phyloP scores from a whole-genome alignment of 2,888 invertebrate species.

The Netelia melanura region DNA sequence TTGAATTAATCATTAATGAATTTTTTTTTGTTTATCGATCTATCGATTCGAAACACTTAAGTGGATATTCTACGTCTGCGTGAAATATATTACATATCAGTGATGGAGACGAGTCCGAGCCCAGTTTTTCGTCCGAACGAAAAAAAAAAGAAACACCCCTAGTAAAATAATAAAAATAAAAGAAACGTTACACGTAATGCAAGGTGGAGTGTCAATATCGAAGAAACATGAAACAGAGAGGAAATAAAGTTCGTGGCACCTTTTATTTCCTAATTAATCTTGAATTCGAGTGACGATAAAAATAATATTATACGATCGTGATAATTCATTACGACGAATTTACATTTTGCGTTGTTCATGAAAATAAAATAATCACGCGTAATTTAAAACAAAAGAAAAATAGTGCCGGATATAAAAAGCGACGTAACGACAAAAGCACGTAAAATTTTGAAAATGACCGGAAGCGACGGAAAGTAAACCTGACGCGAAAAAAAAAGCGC shows the following conservation, averaged over 20 bases:
- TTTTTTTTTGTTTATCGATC: no score
- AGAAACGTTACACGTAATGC: constrained; percentile 3
- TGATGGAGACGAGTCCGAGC: constrained; percentile 32
- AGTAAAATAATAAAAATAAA: constrained; percentile 16
- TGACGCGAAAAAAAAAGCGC: not conserved
- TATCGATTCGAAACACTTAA: not conserved
- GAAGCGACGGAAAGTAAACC: constrained; percentile 1
- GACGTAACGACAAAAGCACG: not conserved
- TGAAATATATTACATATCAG: constrained; percentile 28
- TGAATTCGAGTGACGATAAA: not conserved
- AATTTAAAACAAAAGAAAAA: not conserved
- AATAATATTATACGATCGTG: not conserved
- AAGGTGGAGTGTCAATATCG: constrained; percentile 5
- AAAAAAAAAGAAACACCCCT: not conserved
- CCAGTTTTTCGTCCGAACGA: constrained; percentile 29
- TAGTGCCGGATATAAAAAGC: not conserved
- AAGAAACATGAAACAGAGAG: not conserved
- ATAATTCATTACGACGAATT: not conserved
- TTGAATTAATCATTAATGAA: no score
- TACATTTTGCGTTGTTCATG: not conserved
- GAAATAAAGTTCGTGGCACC: not conserved
- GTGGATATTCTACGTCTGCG: not conserved
- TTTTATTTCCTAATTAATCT: not conserved
- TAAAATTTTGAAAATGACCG: constrained; percentile 14
- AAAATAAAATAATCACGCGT: not conserved